Evolutionary conservation across 2,797 vertebrate species (phyloP).

Genomic region (Enteromius argenteus): DNA sequence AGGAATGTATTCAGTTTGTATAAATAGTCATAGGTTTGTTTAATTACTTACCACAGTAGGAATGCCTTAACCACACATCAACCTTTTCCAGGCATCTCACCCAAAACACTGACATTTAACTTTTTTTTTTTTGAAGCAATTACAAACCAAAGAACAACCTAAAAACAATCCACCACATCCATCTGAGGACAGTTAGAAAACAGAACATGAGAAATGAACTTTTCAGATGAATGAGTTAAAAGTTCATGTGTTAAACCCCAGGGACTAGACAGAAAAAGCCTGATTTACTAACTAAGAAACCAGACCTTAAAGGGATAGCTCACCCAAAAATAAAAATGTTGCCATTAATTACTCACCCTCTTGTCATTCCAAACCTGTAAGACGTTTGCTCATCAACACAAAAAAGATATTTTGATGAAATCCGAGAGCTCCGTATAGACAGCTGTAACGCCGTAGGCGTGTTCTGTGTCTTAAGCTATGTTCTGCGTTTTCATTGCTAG

Average conservation of each 20-base stretch:
- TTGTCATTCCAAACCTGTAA: background rate
- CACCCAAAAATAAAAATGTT: background rate
- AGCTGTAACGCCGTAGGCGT: too few relatives aligned
- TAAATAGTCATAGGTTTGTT: background rate
- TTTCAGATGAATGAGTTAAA: constrained; percentile 46
- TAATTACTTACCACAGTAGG: background rate
- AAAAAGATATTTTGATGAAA: background rate
- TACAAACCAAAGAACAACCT: background rate
- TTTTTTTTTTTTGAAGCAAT: background rate
- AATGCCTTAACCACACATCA: background rate
- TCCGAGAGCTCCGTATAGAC: background rate
- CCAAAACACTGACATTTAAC: constrained; percentile 9
- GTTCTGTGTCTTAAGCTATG: too few relatives aligned
- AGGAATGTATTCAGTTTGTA: background rate
- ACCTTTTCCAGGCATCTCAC: background rate
- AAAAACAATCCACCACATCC: constrained; percentile 31
- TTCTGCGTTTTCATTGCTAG: too few relatives aligned
- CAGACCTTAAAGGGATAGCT: constrained; percentile 5
- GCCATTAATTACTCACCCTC: background rate
- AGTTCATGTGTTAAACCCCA: constrained; percentile 38
- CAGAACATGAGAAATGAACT: constrained; percentile 52
- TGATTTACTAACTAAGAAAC: background rate
- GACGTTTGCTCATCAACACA: background rate
- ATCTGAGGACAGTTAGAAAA: constrained; percentile 27
- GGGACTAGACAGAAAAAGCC: constrained; percentile 12